phyloP scores from a whole-genome alignment of 2,797 vertebrate genomes.

The Neosilurus mollespiculum region DNA sequence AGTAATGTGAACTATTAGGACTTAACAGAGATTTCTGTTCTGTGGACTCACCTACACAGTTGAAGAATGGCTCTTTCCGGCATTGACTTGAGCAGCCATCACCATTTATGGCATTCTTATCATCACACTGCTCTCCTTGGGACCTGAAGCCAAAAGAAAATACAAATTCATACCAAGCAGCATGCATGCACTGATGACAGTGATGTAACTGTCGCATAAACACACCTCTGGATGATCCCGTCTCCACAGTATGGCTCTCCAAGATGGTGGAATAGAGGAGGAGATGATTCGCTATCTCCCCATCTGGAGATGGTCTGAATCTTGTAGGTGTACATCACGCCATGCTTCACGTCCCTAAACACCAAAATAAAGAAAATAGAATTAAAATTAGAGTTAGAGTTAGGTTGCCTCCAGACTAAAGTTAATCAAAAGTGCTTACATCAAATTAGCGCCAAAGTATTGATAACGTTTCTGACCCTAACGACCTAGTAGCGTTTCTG shows the following conservation, averaged over 20 bases:
- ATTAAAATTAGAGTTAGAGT: too few species aligned
- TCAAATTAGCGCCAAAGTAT: not conserved
- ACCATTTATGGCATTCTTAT: constrained; percentile 90
- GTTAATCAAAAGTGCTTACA: not conserved
- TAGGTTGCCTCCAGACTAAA: not conserved
- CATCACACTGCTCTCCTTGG: constrained; percentile 92
- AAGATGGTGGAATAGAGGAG: constrained; percentile 78
- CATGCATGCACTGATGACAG: constrained; percentile 20
- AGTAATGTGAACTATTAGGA: not conserved
- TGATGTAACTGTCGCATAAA: not conserved
- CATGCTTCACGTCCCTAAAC: constrained; percentile 78
- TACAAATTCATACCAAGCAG: not conserved
- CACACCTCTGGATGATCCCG: constrained; percentile 85
- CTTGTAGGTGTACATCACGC: constrained; percentile 82
- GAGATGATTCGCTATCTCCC: constrained; percentile 87
- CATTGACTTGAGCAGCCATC: constrained; percentile 96
- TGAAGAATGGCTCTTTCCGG: constrained; percentile 89
- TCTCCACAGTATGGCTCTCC: constrained; percentile 94
- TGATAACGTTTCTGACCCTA: not conserved
- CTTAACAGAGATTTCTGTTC: not conserved
- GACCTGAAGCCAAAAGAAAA: constrained; percentile 69
- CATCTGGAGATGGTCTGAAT: constrained; percentile 79
- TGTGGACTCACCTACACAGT: constrained; percentile 87
- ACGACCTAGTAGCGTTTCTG: not conserved
- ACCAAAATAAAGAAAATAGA: constrained; percentile 41